Base-by-base conservation (phyloP, 2,888 invertebrate species). In the Allacma fusca region DNA sequence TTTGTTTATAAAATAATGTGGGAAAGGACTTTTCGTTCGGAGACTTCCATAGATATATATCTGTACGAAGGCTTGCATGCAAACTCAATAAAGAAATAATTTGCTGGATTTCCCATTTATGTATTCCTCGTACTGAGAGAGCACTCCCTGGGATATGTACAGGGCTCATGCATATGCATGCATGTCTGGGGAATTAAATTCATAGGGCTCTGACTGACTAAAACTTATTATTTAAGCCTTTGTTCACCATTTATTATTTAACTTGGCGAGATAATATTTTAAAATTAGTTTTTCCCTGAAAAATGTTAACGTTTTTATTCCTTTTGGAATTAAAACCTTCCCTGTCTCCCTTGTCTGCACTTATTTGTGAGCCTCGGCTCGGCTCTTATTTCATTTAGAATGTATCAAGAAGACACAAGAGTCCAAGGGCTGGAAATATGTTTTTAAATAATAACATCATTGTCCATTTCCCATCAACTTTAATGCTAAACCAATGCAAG, bases 1-100 rank as follows among this genome's bases (percentile, higher is more conserved):
- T 40, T 68, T 29, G 68, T 68, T 68, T 68, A 68, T 68, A 40
- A 68, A 68, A 68, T 68, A 68, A 68, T 68, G 68, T 68, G 68
- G 68, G 68, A 68, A 68, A 62, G 24, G 40, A 40, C 68, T 68
- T 23, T 40, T 50, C 50, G 50, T 50, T n/a, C 19, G n/a, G 21
- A 62, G 19, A 34, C 4, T 34, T 34, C 4, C 9, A 34, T 34
- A 34, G 4, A 34, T 34, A 34, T 4, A 34, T 34, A 62, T 62
- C 9, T 26, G 23, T 2, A 62, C 2, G 23, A 13, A 23, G 24
- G 68, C 68, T 68, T 40, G 40, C 68, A 68, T 68, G 68, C 68
- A 40, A 68, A 68, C 40, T 68, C 43, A 29, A 68, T 43, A 68
- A 68, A 40, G 40, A 68, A 68, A 68, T 68, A 68, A 68, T 68